A percentile compares a stretch with the other conserved stretches of the same genome.
Conservation (phyloP, 1,140 invertebrate species). For the Drosophila pseudoobscura region DNA sequence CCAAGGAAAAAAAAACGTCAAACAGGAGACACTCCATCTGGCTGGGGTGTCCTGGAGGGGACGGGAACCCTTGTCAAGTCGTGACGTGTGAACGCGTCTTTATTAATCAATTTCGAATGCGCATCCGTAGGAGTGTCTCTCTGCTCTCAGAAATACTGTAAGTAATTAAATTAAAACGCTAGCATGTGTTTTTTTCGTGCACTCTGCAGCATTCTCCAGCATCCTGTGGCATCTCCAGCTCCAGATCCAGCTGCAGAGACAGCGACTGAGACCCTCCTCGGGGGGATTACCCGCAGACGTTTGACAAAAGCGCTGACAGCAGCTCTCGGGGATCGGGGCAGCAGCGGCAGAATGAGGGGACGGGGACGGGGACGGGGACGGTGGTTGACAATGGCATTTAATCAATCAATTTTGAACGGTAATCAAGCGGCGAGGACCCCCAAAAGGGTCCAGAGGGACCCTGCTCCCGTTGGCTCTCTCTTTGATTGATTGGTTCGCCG, state of each 20-base stretch:
- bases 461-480: slow-evolving; percentile 25
- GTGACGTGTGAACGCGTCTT: slow-evolving; percentile 67
- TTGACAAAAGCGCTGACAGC: slow-evolving; percentile 78
- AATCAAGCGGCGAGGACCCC: slow-evolving; percentile 67
- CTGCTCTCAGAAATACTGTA: slow-evolving; percentile 65
- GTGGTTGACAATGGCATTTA: slow-evolving; percentile 73
- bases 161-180: slow-evolving; percentile 81
- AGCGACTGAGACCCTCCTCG: slow-evolving; percentile 18
- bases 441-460: slow-evolving; percentile 17
- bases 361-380: slow-evolving; percentile 29
- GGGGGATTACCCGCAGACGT: slow-evolving; percentile 63
- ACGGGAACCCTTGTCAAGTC: slow-evolving; percentile 60
- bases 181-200: slow-evolving; percentile 70
- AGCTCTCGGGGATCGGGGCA: no score
- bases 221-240: slow-evolving; percentile 29
- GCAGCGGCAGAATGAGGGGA: no score
- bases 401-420: slow-evolving; percentile 81
- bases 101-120: slow-evolving; percentile 74
- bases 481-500: slow-evolving; percentile 72
- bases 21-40: slow-evolving; percentile 52
- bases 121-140: slow-evolving; percentile 51
- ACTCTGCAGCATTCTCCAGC: slow-evolving; percentile 7
- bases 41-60: neutral
- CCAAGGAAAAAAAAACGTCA: slow-evolving; percentile 3
- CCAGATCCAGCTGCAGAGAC: neutral